Percentiles rank a stretch among this genome's conserved stretches.
Evolutionary conservation across 2,888 invertebrate genomes (phyloP).

Genomic region (Drosophila limbata): DNA sequence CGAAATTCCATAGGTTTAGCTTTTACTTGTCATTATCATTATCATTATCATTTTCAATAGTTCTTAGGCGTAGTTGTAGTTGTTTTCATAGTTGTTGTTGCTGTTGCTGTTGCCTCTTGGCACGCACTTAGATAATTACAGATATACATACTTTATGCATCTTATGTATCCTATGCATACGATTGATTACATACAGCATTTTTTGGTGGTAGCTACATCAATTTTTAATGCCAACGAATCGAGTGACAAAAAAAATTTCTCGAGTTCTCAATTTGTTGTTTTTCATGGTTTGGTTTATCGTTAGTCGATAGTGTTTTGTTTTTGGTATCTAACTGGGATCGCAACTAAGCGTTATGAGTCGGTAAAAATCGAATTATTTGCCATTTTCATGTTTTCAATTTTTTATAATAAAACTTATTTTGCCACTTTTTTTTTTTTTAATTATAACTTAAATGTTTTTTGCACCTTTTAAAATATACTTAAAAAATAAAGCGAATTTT

Average conservation of each 20-base stretch:
- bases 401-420: no score
- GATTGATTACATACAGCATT: conserved; percentile 19
- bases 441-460: no score
- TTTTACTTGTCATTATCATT: neutral
- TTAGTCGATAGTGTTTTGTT: conserved; percentile 15
- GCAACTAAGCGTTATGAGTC: no score
- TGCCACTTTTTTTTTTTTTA: no score
- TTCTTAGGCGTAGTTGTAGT: conserved; percentile 25
- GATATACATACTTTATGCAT: conserved; percentile 11
- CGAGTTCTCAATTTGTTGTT: conserved; percentile 9
- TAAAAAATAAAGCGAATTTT: no score
- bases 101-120: conserved; percentile 31
- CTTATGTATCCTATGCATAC: conserved; percentile 21
- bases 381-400: no score
- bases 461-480: no score
- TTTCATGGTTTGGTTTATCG: conserved; percentile 5
- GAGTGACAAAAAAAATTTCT: conserved; percentile 9
- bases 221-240: conserved; percentile 40
- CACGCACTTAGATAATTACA: conserved; percentile 32
- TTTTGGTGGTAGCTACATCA: conserved; percentile 40
- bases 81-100: conserved; percentile 29
- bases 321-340: neutral
- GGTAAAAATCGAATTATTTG: no score
- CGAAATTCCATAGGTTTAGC: conserved; percentile 42
- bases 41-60: conserved; percentile 4